Base-by-base conservation (phyloP, 53 echinoderm and acorn worm genomes). In the Zoroaster sp. region DNA sequence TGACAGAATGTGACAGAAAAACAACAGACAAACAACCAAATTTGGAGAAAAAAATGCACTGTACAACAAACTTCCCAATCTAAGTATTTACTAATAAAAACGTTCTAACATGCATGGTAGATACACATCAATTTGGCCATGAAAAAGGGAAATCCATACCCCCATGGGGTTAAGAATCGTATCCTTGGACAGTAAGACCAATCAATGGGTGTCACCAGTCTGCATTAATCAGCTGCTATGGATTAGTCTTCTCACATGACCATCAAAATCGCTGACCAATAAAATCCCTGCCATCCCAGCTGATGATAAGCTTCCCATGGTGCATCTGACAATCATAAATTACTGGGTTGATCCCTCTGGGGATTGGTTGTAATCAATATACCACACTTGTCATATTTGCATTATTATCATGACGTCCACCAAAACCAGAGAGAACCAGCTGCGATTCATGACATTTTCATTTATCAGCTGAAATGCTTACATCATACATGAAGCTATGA, bases 231-330 rank as follows among this genome's bases (percentile, higher is more conserved):
- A 77, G 77, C 37, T 53, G 52, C 49, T 5, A 15, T 5, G 28
- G 75, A 36, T 37, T 54, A 53, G 77, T 35, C 77, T 51, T 52
- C 77, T 54, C 77, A 25, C 35, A 20, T 53, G 38, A 77, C 52
- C 77, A 5, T 52, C 49, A 49, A 15, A 77, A 51, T 33, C 9
- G 52, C 37, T 28, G 5, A 59, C 63, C 63, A 59, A 59, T 59
- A 59, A 59, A 52, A 36, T 34, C 35, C 59, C 80, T 40, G 21
- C 14, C 80, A 37, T 21, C 66, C 65, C 54, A 39, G 65, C 65
- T 80, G 80, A 65, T 53, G 66, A 80, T 38, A 65, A 80, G 80
- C 80, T 63, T 63, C 40, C 65, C 80, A 59, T 65, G 80, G 80
- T 80, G 65, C 80, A 80, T 40, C 66, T 66, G 80, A 23, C 66